Base-by-base conservation (phyloP, 2,888 invertebrate species). In the Junonia oenone region DNA sequence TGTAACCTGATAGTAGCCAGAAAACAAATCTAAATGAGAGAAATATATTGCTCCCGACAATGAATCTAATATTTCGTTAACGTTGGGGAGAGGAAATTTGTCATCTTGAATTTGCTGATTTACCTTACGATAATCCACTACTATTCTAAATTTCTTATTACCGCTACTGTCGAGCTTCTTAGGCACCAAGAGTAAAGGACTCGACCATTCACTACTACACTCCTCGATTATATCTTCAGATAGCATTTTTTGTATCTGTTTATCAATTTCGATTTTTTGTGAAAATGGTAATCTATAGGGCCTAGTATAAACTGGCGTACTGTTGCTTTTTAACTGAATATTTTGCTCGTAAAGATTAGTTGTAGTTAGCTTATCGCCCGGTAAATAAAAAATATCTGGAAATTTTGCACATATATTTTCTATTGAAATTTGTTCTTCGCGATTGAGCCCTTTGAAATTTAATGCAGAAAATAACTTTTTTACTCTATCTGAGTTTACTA, bases 341-440 rank as follows among this genome's bases (percentile, higher is more conserved):
- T 9, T 14, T 29, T 33, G 50, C 51, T 60, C 40, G 19, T 49
- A 58, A 15, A 60, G 8, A 15, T 60, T 51, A 15, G 58, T 57
- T 15, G 56, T 58, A 5, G 40, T 47, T 29, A 63, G 33, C 40
- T 45, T 51, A 49, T 62, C 64, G n/a, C 52, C 54, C 4, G 55
- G 58, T 31, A 64, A 26, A 45, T 49, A 50, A 37, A 62, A 60
- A 6, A 63, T 37, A 37, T 63, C 61, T 5, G 50, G 15, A 37
- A 51, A 63, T 40, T 64, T 62, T 4, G 54, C 38, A 50, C 63
- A 64, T 6, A 60, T 49, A 13, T 40, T 33, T 50, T 55, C 43
- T 6, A 57, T 59, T n/a, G n/a, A n/a, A n/a, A n/a, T n/a, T n/a
- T n/a, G n/a, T n/a, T n/a, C n/a, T n/a, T n/a, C n/a, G n/a, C n/a